Evolutionary conservation across 2,113 vertebrate species (phyloP).

Genomic region (Procavia capensis): DNA sequence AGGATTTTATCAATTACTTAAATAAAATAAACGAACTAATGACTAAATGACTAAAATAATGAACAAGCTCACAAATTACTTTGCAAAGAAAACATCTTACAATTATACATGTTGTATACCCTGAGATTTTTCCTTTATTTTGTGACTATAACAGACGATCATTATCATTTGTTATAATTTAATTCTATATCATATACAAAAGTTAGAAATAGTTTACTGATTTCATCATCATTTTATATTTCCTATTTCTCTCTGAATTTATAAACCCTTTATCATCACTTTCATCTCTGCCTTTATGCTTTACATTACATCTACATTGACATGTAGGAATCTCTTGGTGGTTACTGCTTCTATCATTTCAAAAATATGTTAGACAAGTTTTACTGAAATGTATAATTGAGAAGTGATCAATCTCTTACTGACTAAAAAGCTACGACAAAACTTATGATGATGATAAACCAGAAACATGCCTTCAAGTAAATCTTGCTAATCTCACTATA

Average conservation of each 20-base stretch:
- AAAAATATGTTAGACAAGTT: not conserved
- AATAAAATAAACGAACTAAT: too few relatives aligned
- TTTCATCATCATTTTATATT: not conserved
- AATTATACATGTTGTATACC: not conserved
- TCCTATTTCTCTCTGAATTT: not conserved
- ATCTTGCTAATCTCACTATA: not conserved
- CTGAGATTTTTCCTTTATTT: not conserved
- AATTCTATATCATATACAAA: not conserved
- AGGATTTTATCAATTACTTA: not conserved
- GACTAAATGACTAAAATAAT: conserved; percentile 26
- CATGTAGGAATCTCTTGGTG: not conserved
- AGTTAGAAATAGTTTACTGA: not conserved
- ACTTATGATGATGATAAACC: not conserved
- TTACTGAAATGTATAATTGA: not conserved
- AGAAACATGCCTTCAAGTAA: not conserved
- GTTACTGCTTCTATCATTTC: conserved; percentile 2
- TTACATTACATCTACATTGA: not conserved
- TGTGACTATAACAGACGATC: not conserved
- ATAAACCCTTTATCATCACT: not conserved
- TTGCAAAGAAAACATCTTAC: not conserved
- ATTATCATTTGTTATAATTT: not conserved
- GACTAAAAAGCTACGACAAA: not conserved
- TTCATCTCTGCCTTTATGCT: not conserved
- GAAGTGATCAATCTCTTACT: not conserved
- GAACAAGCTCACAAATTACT: not conserved